Evolutionary conservation across 2,797 vertebrate species (phyloP).

Genomic region (Aplochiton taeniatus): DNA sequence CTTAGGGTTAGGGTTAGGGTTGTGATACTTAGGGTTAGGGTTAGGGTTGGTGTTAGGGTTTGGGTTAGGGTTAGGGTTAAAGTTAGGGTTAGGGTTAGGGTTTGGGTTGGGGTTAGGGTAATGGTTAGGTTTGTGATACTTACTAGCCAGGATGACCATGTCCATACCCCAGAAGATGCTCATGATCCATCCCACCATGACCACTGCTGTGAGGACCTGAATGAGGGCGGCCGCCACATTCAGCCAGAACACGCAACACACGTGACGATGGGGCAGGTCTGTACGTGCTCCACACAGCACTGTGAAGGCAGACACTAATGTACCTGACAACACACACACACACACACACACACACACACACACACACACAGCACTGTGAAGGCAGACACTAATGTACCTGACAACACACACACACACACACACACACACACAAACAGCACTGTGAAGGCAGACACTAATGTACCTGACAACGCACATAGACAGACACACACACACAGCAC

Average conservation of each 20-base stretch:
- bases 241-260: slow-evolving; percentile 97
- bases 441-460: slow-evolving; percentile 92
- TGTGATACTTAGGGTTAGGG: too few species aligned
- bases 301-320: slow-evolving; percentile 92
- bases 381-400: slow-evolving; percentile 93
- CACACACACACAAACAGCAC: slow-evolving; percentile 82
- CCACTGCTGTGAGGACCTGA: slow-evolving; percentile 93
- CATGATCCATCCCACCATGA: slow-evolving; percentile 99
- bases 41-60: too few species aligned
- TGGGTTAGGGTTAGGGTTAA: too few species aligned
- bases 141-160: slow-evolving; percentile 99
- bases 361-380: slow-evolving; percentile 93
- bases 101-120: too few species aligned
- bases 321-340: slow-evolving; percentile 75
- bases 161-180: slow-evolving; percentile 99
- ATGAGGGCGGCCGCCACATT: slow-evolving; percentile 95
- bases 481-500: not conserved
- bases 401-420: slow-evolving; percentile 12
- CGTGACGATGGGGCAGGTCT: slow-evolving; percentile 88
- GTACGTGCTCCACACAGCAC: slow-evolving; percentile 93
- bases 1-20: too few species aligned
- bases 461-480: slow-evolving; percentile 75
- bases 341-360: not conserved
- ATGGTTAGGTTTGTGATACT: slow-evolving; percentile 73
- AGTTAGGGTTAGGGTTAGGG: too few species aligned